Evolutionary conservation across 2,113 vertebrate genomes (phyloP).

Genomic region (Pterocles orientalis): DNA sequence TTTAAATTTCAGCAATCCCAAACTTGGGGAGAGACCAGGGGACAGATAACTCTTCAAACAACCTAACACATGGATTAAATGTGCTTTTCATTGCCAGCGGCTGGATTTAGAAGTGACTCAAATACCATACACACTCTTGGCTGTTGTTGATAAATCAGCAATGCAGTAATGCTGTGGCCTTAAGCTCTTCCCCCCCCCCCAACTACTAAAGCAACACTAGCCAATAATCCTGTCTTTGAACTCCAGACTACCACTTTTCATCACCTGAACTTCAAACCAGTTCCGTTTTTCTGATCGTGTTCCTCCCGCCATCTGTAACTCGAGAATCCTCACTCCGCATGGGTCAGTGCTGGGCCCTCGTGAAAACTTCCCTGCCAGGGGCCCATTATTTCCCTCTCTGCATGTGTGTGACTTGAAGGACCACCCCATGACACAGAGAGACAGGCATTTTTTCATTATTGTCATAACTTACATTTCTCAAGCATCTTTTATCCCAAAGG

Average conservation of each 20-base stretch:
- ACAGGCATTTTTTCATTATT: neutral
- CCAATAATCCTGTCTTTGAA: slow-evolving; percentile 55
- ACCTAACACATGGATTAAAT: slow-evolving; percentile 49
- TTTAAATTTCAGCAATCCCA: slow-evolving; percentile 26
- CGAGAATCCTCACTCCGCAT: neutral
- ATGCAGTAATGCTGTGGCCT: slow-evolving; percentile 4
- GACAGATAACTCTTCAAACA: slow-evolving; percentile 54
- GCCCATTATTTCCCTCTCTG: neutral
- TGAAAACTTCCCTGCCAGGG: slow-evolving; percentile 18
- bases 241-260: neutral
- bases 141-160: slow-evolving; percentile 38
- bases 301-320: neutral
- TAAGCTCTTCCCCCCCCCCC: neutral
- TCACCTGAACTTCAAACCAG: slow-evolving; percentile 31
- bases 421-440: neutral
- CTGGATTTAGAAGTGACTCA: slow-evolving; percentile 59
- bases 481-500: slow-evolving; percentile 16
- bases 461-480: neutral
- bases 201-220: slow-evolving; percentile 14
- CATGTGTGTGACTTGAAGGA: neutral
- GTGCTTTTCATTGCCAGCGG: slow-evolving; percentile 32
- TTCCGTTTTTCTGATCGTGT: slow-evolving; percentile 14
- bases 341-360: neutral
- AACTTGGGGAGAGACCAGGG: neutral
- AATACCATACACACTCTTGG: neutral